These are phyloP conservation scores for Cenopis cana DNA, from an alignment of 2,888 invertebrate genomes.

Conservation along the genomic window DNA sequence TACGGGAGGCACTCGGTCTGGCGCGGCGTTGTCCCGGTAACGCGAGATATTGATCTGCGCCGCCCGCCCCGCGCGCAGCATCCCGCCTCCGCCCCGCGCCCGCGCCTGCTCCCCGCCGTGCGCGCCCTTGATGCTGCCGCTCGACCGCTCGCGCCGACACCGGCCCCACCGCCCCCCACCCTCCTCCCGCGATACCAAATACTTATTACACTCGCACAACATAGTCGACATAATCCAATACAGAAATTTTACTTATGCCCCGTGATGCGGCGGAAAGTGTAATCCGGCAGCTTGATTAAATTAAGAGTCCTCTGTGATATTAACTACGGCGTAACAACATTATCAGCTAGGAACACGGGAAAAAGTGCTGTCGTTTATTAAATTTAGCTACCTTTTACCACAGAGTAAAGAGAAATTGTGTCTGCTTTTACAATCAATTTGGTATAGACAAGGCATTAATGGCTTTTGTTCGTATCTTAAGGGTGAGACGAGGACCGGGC, in stretches of 20 bases:
- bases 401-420: background rate
- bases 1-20: slow-evolving; percentile 87
- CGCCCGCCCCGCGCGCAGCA: slow-evolving; percentile 73
- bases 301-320: slow-evolving; percentile 40
- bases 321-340: slow-evolving; percentile 25
- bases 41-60: slow-evolving; percentile 84
- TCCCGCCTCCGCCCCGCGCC: slow-evolving; percentile 67
- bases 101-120: slow-evolving; percentile 78
- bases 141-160: slow-evolving; percentile 47
- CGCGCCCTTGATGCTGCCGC: slow-evolving; percentile 45
- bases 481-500: background rate
- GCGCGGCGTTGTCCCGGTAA: slow-evolving; percentile 86
- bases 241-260: slow-evolving; percentile 75
- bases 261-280: slow-evolving; percentile 52
- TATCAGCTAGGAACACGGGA: slow-evolving; percentile 9
- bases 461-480: background rate
- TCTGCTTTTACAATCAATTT: background rate
- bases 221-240: slow-evolving; percentile 79
- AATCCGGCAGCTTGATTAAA: slow-evolving; percentile 42
- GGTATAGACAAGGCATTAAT: background rate
- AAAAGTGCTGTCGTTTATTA: slow-evolving; percentile 14
- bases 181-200: slow-evolving; percentile 66
- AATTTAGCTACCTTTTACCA: slow-evolving; percentile 4
- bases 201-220: slow-evolving; percentile 83
- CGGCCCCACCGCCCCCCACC: slow-evolving; percentile 50